Evolutionary conservation across 2,888 invertebrate species (phyloP).

Genomic region (Nezara viridula): DNA sequence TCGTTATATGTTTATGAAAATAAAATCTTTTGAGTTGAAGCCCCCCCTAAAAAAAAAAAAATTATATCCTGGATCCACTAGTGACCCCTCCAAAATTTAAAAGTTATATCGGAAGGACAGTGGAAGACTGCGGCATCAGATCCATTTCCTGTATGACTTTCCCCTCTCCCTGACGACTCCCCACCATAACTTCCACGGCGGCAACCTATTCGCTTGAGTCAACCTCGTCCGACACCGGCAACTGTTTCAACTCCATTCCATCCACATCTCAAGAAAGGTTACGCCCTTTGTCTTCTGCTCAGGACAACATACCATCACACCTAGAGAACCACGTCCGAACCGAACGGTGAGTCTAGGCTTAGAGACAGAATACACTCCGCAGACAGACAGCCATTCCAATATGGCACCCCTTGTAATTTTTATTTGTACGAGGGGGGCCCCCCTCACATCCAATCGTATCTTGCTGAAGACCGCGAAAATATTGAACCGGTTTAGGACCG

Average conservation of each 20-base stretch:
- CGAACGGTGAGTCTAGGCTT: conserved; percentile 6
- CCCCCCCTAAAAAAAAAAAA: too few species aligned
- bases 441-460: not conserved
- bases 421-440: not conserved
- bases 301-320: too few species aligned
- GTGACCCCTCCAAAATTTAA: not conserved
- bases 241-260: not conserved
- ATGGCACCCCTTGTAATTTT: conserved; percentile 50
- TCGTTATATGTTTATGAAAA: too few species aligned
- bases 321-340: not conserved
- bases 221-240: not conserved
- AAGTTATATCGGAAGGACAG: not conserved
- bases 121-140: not conserved
- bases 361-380: not conserved
- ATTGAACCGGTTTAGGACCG: conserved; percentile 8
- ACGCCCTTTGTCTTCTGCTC: not conserved
- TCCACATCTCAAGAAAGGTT: not conserved
- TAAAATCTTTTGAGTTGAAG: too few species aligned
- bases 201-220: not conserved
- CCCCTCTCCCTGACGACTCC: not conserved
- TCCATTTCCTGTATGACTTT: conserved; percentile 23
- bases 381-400: conserved; percentile 50
- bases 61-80: too few species aligned
- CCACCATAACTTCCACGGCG: not conserved
- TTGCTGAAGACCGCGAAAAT: conserved; percentile 49